phyloP scores from a whole-genome alignment of 2,888 invertebrate species.

The Eurois occulta region DNA sequence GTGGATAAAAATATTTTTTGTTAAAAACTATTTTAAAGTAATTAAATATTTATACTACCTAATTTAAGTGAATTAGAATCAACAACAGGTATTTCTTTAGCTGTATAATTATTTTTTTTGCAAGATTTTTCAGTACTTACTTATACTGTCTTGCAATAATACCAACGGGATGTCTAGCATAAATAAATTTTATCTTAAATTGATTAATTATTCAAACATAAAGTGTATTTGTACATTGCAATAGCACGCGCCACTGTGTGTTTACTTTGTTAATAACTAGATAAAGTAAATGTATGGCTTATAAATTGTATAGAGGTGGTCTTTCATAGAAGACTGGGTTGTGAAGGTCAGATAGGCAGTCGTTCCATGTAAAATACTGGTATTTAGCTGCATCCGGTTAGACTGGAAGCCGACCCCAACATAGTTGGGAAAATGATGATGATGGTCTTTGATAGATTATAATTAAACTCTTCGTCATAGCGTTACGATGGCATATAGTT shows the following conservation, averaged over 20 bases:
- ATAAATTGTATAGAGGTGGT: constrained; percentile 57
- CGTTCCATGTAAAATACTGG: too few relatives aligned
- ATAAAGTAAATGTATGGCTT: constrained; percentile 59
- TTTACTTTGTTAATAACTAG: constrained; percentile 67
- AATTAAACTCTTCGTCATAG: not conserved
- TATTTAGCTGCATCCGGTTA: too few relatives aligned
- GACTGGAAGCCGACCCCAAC: too few relatives aligned
- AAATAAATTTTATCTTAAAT: constrained; percentile 59
- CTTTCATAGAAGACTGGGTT: too few relatives aligned
- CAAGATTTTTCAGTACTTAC: not conserved
- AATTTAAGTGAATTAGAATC: not conserved
- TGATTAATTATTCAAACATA: constrained; percentile 67
- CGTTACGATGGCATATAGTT: not conserved
- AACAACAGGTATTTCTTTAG: not conserved
- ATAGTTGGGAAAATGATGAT: too few relatives aligned
- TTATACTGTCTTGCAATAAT: not conserved
- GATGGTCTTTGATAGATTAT: too few relatives aligned
- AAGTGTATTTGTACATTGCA: constrained; percentile 81
- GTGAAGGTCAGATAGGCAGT: too few relatives aligned
- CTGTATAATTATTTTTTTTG: not conserved
- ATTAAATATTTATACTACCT: not conserved
- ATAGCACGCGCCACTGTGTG: constrained; percentile 83
- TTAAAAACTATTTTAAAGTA: not conserved
- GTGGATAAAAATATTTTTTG: not conserved
- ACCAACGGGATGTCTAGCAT: not conserved